A percentile compares a stretch with the other conserved stretches of the same genome.
Conservation (phyloP, 2,888 invertebrate genomes). For the Steinernema carpocapsae region DNA sequence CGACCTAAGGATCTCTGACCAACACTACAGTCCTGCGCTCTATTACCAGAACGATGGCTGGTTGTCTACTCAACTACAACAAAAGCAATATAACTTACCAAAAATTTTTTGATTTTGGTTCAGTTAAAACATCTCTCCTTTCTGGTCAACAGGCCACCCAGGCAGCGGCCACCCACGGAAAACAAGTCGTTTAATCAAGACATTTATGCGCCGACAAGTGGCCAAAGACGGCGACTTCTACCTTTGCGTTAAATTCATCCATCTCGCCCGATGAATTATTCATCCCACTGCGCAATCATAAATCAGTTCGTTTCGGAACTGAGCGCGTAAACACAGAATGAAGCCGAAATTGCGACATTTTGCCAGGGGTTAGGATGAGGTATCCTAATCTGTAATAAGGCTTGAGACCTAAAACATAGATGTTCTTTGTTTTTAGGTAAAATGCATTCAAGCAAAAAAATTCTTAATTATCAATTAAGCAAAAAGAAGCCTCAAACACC, state of each 20-base stretch:
- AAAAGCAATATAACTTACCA: no score
- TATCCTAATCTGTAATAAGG: no score
- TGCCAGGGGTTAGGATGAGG: no score
- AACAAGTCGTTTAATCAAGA: constrained; percentile 18
- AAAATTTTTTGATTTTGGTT: no score
- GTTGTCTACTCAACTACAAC: no score
- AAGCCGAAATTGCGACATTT: not conserved
- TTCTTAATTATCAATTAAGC: no score
- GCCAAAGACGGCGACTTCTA: not conserved
- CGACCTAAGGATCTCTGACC: constrained; percentile 43
- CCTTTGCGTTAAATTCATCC: constrained; percentile 23
- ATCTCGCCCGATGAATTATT: constrained; percentile 22
- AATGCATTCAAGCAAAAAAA: no score
- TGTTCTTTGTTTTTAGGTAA: no score
- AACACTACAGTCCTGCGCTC: constrained; percentile 47
- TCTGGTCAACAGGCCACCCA: not conserved
- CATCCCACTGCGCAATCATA: constrained; percentile 27
- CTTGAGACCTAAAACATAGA: no score
- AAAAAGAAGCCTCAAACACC: not conserved
- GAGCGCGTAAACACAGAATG: constrained; percentile 4
- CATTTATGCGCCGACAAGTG: constrained; percentile 28
- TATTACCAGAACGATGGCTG: no score
- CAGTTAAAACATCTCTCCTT: not conserved
- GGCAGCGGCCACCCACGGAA: no score
- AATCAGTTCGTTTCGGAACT: constrained; percentile 18